Evolutionary conservation across 2,113 vertebrate genomes (phyloP), one percentile per base, ranked within the genome.

Genomic region (Plotosus lineatus): DNA sequence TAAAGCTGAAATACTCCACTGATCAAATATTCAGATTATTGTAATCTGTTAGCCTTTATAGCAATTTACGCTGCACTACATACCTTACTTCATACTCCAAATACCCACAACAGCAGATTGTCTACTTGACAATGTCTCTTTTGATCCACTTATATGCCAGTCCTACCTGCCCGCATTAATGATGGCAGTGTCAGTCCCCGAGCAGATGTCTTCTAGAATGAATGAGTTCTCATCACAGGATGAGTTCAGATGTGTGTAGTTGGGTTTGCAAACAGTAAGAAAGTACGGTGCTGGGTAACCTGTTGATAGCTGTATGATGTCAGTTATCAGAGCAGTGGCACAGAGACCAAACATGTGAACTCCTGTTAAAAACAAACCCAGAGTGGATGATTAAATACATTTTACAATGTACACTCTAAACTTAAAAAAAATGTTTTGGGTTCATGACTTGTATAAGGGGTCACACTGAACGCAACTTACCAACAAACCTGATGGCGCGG

Each of bases 261-360:
- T 98, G 83, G 97, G 98, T 88, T 98, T 98, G 88, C 98, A 99
- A 80, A 99, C 98, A 4, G 97, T 99, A 81, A 99, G 94, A 88
- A 99, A 99, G 91, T 98, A 99, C 0, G 98, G 98, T 0, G 97
- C 90, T 55, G 97, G 98, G 85, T 97, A 96, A 55, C 98, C 98
- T 17, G 97, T 99, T 86, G 96, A 97, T 80, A 99, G 92, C 56
- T 99, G 98, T 86, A 99, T 97, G 86, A 98, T 94, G 88, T 99
- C 96, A 4, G 97, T 99, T 88, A 99, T 95, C 31, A 99, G 94
- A 78, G 97, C 97, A 3, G 98, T 98, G 82, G 96, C 97, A 88
- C 97, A 99, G 38, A 99, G 95, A 46, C 98, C 98, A 81, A 99
- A 99, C 3, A 95, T 93, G 23, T 99, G 97, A 82, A 99, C 96